These are phyloP conservation scores for Junco hyemalis DNA, from an alignment of 2,113 vertebrate species.

Conservation along the genomic window DNA sequence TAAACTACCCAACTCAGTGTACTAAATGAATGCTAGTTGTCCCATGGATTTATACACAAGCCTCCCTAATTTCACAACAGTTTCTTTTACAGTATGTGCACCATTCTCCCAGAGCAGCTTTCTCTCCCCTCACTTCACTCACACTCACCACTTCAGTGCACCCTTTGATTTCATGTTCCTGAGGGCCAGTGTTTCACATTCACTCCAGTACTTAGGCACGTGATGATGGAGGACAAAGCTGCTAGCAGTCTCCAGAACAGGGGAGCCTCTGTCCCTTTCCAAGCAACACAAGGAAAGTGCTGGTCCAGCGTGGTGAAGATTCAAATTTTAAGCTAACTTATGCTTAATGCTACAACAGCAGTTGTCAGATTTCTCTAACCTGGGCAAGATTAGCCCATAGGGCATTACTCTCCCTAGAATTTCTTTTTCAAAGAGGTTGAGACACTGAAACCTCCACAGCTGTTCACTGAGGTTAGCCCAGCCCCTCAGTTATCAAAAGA, in stretches of 20 bases:
- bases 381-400: background rate
- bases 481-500: background rate
- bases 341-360: background rate
- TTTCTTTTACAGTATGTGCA: background rate
- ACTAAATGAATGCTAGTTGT: background rate
- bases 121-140: accelerated
- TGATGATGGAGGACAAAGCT: background rate
- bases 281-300: background rate
- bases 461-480: background rate
- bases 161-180: background rate
- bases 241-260: background rate
- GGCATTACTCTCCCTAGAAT: background rate
- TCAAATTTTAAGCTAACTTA: background rate
- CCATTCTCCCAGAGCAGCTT: background rate
- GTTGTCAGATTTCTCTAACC: background rate
- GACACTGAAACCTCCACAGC: background rate
- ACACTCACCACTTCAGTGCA: background rate
- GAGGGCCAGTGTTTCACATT: background rate
- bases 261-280: background rate
- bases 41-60: background rate
- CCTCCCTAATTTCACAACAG: background rate
- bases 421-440: background rate
- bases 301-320: background rate
- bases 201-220: background rate
- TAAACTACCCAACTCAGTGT: background rate